phyloP scores from a whole-genome alignment of 2,113 vertebrate genomes.

The Cynoglossus semilaevis region DNA sequence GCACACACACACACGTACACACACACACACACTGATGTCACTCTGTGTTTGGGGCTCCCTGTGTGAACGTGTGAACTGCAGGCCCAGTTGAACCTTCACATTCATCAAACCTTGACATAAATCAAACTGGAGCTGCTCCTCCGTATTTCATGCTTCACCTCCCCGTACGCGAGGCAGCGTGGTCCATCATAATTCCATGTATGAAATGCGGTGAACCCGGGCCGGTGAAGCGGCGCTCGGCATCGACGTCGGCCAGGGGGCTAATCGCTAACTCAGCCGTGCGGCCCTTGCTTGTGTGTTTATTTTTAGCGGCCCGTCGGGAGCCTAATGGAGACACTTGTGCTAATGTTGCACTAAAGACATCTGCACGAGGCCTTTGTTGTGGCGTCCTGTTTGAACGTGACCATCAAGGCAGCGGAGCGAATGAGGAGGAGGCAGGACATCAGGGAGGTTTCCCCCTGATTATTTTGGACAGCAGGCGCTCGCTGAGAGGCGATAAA shows the following conservation, averaged over 20 bases:
- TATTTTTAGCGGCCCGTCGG: constrained; percentile 65
- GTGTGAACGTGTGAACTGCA: constrained; percentile 32
- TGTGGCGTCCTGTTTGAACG: constrained; percentile 16
- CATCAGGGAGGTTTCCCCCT: constrained; percentile 9
- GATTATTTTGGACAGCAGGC: constrained; percentile 41
- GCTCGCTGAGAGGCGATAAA: constrained; percentile 44
- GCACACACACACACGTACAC: background rate
- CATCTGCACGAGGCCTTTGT: constrained; percentile 28
- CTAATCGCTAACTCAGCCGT: constrained; percentile 61
- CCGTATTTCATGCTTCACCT: constrained; percentile 39
- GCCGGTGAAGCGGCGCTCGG: constrained; percentile 9
- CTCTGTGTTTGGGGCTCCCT: constrained; percentile 21
- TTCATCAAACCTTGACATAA: constrained; percentile 50
- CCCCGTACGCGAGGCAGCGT: constrained; percentile 8
- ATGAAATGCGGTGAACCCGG: constrained; percentile 45
- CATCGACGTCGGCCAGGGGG: constrained; percentile 22
- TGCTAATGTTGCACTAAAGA: constrained; percentile 46
- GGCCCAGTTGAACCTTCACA: constrained; percentile 41
- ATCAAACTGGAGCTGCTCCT: constrained; percentile 38
- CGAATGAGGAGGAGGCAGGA: background rate
- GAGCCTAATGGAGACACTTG: constrained; percentile 45
- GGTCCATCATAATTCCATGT: constrained; percentile 53
- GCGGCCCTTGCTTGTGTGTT: constrained; percentile 41
- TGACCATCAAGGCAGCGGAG: constrained; percentile 10
- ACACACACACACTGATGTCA: background rate